Percentiles rank a stretch among this genome's conserved stretches.
phyloP scores from a whole-genome alignment of 2,797 vertebrate species.

The Tapirus indicus region DNA sequence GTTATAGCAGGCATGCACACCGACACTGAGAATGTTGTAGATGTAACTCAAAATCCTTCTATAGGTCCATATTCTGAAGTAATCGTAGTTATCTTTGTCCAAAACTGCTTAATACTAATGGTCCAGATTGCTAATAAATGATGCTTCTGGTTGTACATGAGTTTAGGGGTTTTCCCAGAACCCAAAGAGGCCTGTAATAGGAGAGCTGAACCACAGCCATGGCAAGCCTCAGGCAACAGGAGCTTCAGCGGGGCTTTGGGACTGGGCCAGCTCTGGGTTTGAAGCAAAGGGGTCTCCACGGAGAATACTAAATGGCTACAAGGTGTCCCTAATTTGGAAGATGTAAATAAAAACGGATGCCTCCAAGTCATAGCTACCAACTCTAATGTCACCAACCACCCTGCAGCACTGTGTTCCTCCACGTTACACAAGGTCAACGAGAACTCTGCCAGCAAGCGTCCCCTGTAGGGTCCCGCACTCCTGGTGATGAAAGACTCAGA shows the following conservation, averaged over 20 bases:
- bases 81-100: not conserved
- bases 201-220: not conserved
- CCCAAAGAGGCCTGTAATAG: not conserved
- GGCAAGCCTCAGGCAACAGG: not conserved
- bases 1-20: not conserved
- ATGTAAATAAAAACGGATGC: not conserved
- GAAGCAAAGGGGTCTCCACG: not conserved
- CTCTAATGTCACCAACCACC: not conserved
- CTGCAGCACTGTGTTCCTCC: not conserved
- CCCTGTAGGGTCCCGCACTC: not conserved
- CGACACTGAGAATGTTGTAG: not conserved
- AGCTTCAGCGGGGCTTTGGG: not conserved
- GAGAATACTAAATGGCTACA: not conserved
- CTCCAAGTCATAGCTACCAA: not conserved
- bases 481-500: not conserved
- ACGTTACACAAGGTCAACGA: slow-evolving; percentile 12
- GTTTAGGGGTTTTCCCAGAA: not conserved
- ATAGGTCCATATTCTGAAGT: not conserved
- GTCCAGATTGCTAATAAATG: not conserved
- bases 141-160: not conserved
- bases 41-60: not conserved
- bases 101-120: not conserved
- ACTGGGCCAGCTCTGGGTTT: not conserved
- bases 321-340: slow-evolving; percentile 1
- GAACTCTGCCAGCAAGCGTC: slow-evolving; percentile 3